Base-by-base conservation (phyloP, 2,797 vertebrate species). In the Mionectes olivaceus region DNA sequence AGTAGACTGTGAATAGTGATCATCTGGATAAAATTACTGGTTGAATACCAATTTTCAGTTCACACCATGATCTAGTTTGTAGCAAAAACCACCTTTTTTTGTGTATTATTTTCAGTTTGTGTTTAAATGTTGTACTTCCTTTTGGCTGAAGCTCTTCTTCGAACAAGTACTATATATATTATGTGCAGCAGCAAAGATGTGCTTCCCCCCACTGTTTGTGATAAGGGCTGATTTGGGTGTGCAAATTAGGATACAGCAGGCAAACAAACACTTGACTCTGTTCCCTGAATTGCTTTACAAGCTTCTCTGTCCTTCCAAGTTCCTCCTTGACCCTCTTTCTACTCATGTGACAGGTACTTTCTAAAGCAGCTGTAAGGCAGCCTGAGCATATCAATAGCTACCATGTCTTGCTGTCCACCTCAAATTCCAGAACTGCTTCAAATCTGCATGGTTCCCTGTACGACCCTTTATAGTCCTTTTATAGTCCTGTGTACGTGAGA, bases 271-370 rank as follows among this genome's bases (percentile, higher is more conserved):
- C 24, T 83, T 56, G 19, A 25, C 35, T 78, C 12, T 23, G 11
- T 85, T 91, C 4, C 23, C 60, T 64, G 41, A 73, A 73, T 5
- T 73, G 24, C 25, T 73, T 71, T 68, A 43, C 11, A 60, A 19
- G 4, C 55, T 67, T 55, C 55, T 77, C 17, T 33, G 9, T 65
- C 32, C 25, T 88, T 37, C 30, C 22, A 68, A 46, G 15, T 63
- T 78, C 33, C 15, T 57, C 10, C 14, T 64, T 44, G 19, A 16
- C 6, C 9, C 15, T 61, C 19, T 77, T 78, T 80, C 44, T 85
- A 39, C 33, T 56, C 25, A 43, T 0, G 0, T 43, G 27, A 50
- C 25, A 1, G 9, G 25, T 17, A 4, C 23, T 83, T 52, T 19
- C 25, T 35, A 17, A 56, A 30, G 25, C 18, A 77, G n/a, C 30